Evolutionary conservation across 2,888 invertebrate genomes (phyloP).

Genomic region (Campopleginae sp.): DNA sequence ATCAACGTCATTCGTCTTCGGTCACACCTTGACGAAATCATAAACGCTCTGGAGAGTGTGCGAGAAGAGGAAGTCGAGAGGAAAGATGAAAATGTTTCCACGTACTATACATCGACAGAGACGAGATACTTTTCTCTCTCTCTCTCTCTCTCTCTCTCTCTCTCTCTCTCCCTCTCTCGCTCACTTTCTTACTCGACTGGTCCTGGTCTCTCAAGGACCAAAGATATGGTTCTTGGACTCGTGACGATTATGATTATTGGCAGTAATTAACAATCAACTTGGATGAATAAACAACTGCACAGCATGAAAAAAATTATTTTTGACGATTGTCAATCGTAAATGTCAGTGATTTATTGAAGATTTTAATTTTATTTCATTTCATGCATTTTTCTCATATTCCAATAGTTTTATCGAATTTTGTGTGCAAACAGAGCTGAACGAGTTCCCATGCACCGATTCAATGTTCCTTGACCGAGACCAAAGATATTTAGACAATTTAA

Average conservation of each 20-base stretch:
- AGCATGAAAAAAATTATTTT: neutral
- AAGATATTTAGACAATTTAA: constrained; percentile 81
- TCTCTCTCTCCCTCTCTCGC: neutral
- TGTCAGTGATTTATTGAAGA: neutral
- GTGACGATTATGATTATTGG: too few species aligned
- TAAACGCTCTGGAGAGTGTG: constrained; percentile 59
- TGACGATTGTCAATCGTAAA: neutral
- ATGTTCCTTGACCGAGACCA: constrained; percentile 81
- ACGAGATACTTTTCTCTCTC: neutral
- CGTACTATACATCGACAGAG: constrained; percentile 19
- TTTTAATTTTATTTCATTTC: constrained; percentile 15
- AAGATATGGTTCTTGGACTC: neutral
- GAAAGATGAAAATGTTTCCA: constrained; percentile 19
- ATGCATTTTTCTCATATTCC: neutral
- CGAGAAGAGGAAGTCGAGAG: neutral
- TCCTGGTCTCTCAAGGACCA: neutral
- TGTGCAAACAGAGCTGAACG: constrained; percentile 42
- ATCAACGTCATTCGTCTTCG: constrained; percentile 76
- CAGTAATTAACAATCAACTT: too few species aligned
- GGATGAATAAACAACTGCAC: neutral
- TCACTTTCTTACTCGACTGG: neutral
- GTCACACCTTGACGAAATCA: constrained; percentile 75
- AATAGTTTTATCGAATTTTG: neutral
- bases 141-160: neutral
- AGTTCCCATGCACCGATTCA: constrained; percentile 63